Conservation (phyloP, 2,888 invertebrate species). For the Hypsopygia costalis region DNA sequence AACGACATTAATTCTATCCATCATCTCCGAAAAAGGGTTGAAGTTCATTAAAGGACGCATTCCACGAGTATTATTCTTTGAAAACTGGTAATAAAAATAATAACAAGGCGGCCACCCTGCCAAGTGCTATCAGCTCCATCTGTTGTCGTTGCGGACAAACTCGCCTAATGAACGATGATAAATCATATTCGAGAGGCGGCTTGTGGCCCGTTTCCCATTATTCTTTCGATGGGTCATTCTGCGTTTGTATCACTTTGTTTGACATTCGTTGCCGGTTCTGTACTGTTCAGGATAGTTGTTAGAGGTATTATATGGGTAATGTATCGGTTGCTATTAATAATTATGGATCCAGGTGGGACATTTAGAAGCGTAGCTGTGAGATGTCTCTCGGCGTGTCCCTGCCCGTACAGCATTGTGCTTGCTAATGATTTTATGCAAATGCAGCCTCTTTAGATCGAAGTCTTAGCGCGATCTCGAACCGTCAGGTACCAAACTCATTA, state of each 20-base stretch:
- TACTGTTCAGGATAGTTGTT: not conserved
- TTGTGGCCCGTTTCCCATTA: constrained; percentile 54
- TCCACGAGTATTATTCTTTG: constrained; percentile 80
- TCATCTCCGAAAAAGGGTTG: constrained; percentile 78
- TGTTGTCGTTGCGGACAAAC: constrained; percentile 81
- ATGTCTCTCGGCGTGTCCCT: constrained; percentile 74
- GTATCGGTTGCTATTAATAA: constrained; percentile 19
- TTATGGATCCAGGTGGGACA: constrained; percentile 34
- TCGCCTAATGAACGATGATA: constrained; percentile 81
- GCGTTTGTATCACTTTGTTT: constrained; percentile 19
- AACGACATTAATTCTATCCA: constrained; percentile 78
- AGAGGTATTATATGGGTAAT: constrained; percentile 25
- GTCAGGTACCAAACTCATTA: constrained; percentile 79
- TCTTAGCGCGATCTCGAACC: constrained; percentile 79
- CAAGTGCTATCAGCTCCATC: constrained; percentile 81
- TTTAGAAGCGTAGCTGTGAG: constrained; percentile 62
- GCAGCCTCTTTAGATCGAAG: constrained; percentile 80
- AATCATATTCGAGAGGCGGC: constrained; percentile 80
- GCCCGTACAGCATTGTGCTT: constrained; percentile 78
- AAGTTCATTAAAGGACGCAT: constrained; percentile 79
- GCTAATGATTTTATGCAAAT: constrained; percentile 81
- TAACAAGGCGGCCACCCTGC: constrained; percentile 80
- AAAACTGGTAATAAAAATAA: constrained; percentile 80
- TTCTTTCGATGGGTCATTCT: constrained; percentile 40
- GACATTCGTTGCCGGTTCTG: constrained; percentile 37